phyloP scores from a whole-genome alignment of 2,113 vertebrate genomes.

The Sapayoa aenigma region DNA sequence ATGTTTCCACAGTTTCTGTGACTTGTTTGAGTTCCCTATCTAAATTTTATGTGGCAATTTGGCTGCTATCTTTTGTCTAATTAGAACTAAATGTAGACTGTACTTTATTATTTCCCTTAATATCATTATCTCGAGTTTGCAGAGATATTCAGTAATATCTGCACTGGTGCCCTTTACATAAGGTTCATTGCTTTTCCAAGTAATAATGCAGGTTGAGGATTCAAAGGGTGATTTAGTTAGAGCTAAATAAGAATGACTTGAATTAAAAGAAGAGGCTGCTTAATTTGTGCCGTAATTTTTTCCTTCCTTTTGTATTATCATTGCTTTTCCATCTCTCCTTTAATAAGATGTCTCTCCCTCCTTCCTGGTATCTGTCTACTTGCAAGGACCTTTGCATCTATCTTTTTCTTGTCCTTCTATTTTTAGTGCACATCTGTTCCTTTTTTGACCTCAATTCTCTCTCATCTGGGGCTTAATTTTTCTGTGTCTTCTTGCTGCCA shows the following conservation, averaged over 20 bases:
- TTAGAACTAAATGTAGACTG: constrained; percentile 14
- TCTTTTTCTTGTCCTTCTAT: constrained; percentile 19
- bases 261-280: neutral
- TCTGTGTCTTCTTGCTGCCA: neutral
- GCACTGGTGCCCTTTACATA: neutral
- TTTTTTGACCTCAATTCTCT: constrained; percentile 51
- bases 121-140: neutral
- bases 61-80: constrained; percentile 26
- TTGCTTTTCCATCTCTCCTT: constrained; percentile 19
- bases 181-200: neutral
- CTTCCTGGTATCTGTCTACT: neutral
- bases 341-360: constrained; percentile 25
- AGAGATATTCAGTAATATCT: neutral
- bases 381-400: constrained; percentile 15
- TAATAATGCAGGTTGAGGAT: neutral
- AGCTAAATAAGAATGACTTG: neutral
- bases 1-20: neutral
- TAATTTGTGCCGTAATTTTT: neutral
- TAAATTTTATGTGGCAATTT: constrained; percentile 2
- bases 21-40: neutral
- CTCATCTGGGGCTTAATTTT: constrained; percentile 18
- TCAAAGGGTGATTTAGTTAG: neutral
- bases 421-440: constrained; percentile 47
- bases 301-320: neutral
- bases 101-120: constrained; percentile 13